Evolutionary conservation across 2,888 invertebrate genomes (phyloP), one percentile per base, ranked within the genome.

Genomic region (Cetonia aurata): DNA sequence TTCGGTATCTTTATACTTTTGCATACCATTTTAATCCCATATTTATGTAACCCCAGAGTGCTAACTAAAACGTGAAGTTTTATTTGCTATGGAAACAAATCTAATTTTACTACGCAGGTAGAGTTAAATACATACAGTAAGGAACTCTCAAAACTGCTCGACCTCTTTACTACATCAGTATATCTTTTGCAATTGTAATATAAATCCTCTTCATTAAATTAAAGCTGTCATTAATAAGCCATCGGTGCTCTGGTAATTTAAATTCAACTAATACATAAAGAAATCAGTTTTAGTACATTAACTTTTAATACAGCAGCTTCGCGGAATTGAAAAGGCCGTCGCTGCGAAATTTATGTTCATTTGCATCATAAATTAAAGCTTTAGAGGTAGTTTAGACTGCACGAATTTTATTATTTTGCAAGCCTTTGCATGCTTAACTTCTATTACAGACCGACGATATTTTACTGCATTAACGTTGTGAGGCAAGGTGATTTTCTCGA

Each of bases 221-320:
- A 3, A 44, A 44, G 13, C 44, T 44, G 10, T 2, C 17, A 25
- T 17, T 6, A 59, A 44, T 44, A 44, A 42, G n/a, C 25, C 19
- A 44, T 42, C 8, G 46, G 25, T 60, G 60, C 46, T 13, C 10
- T 62, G 25, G 15, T 15, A 62, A 62, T 62, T 50, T 46, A 48
- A 48, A 48, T 62, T 33, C 37, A 62, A 33, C 62, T 15, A n/a
- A 60, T 33, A 13, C 46, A 46, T 60, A 62, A 48, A 48, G 62
- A 46, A 62, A 31, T 62, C 62, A 62, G 48, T 62, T 62, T 48
- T 62, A 62, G 62, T 62, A 62, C 62, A 48, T 62, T 48, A 62
- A 62, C 48, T 50, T 62, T 62, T 62, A 62, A 62, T 50, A 33
- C 48, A 9, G n/a, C 10, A 17, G 48, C 37, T 62, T 48, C 48